Percentiles rank a stretch among this genome's conserved stretches.
Evolutionary conservation across 2,797 vertebrate genomes (phyloP).

Genomic region (Prunella strophiata): DNA sequence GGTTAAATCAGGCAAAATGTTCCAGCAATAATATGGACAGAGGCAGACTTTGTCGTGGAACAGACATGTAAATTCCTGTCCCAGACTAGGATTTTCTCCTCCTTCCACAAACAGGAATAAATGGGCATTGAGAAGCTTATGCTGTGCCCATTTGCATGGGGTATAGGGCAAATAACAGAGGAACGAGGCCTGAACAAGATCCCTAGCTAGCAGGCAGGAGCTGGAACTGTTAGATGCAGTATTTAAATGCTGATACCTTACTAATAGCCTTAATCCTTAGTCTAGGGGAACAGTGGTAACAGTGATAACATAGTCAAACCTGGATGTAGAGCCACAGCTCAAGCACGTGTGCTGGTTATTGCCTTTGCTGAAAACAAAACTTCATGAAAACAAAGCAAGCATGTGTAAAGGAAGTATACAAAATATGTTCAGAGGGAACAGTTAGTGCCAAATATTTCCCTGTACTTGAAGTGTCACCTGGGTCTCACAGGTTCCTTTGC

Average conservation of each 20-base stretch:
- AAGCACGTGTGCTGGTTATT: background rate
- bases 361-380: background rate
- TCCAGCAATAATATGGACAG: background rate
- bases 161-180: background rate
- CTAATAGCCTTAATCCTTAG: background rate
- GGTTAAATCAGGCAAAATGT: background rate
- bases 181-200: background rate
- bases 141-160: accelerated
- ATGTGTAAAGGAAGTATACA: background rate
- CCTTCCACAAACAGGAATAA: background rate
- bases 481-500: background rate
- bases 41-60: background rate
- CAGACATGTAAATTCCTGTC: background rate
- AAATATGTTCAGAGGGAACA: background rate
- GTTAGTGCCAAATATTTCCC: background rate
- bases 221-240: background rate
- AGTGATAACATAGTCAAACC: background rate
- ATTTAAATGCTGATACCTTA: background rate
- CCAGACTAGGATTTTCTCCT: background rate
- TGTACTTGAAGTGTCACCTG: background rate
- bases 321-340: background rate
- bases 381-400: background rate
- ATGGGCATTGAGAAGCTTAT: background rate
- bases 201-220: background rate
- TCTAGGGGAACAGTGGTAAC: background rate